phyloP scores from a whole-genome alignment of 2,888 invertebrate genomes.

The Pogonocherus hispidulus region DNA sequence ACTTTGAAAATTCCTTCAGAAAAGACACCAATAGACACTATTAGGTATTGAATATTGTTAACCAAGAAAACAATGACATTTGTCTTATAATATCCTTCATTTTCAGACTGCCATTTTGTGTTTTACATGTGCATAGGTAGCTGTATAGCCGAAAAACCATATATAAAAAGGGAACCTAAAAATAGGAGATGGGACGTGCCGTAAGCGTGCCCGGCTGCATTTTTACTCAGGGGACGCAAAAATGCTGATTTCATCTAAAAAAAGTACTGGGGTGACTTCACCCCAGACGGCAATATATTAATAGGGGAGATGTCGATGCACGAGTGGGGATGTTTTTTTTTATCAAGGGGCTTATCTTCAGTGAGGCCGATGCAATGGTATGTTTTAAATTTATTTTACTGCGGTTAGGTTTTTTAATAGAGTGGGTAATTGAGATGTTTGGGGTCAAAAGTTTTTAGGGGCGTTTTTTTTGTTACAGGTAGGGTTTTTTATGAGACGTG shows the following conservation, averaged over 20 bases:
- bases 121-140: constrained; percentile 1
- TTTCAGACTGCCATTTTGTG: constrained; percentile 14
- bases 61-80: no score
- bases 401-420: constrained; percentile 4
- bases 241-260: constrained; percentile 49
- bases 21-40: no score
- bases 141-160: constrained; percentile 14
- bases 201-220: constrained; percentile 45
- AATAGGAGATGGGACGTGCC: constrained; percentile 35
- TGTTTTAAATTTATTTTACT: constrained; percentile 8
- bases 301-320: constrained; percentile 5
- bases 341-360: neutral
- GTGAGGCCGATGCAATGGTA: neutral
- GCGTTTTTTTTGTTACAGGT: constrained; percentile 8
- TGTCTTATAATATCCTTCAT: no score
- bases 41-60: no score
- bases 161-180: constrained; percentile 24
- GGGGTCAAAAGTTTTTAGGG: constrained; percentile 14
- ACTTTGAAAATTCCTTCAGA: no score
- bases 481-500: constrained; percentile 3
- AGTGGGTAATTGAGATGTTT: neutral
- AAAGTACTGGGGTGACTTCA: constrained; percentile 26
- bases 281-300: constrained; percentile 11
- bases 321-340: constrained; percentile 16
- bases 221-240: constrained; percentile 45